Base-by-base conservation (phyloP, 2,888 invertebrate genomes). In the Seira musarum region DNA sequence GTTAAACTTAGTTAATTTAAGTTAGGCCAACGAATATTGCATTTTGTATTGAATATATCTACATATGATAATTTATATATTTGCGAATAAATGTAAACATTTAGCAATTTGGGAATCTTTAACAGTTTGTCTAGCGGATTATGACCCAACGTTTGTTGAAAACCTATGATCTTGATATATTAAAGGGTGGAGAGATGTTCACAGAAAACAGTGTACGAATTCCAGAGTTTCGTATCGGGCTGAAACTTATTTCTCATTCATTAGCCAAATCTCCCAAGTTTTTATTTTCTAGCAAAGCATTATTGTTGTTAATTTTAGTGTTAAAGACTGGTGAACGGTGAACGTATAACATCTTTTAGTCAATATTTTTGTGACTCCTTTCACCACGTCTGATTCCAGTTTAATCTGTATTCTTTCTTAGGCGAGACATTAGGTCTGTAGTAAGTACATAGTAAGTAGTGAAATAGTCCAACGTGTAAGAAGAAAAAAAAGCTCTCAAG, bases 401-500 rank as follows among this genome's bases (percentile, higher is more conserved):
- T n/a, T 60, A 10, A n/a, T 40, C 49, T 64, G 17, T 64, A 40
- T 49, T 53, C 72, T 63, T 72, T 72, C 72, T 49, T 22, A 71
- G 13, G 15, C 3, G 17, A 3, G 49, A 49, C 49, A 49, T 13
- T 49, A 30, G 30, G 30, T 30, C 30, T 30, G 15, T 49, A 49
- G n/a, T n/a, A n/a, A n/a, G n/a, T 13, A 49, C 3, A 49, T n/a
- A 49, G 6, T 49, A 8, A 8, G 17, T 49, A 49, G 49, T n/a
- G n/a, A n/a, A n/a, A n/a, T 49, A 13, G 49, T n/a, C 15, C 49
- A 49, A 25, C 46, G 21, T 35, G 22, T 72, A 65, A 25, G 46
- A 67, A n/a, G n/a, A n/a, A n/a, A 70, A 57, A 35, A 57, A 35
- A 57, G 66, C 66, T 73, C 73, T 73, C 73, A 73, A 13, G 73